These are phyloP conservation scores for Silurus asotus DNA, from an alignment of 2,113 vertebrate genomes.

Conservation along the genomic window DNA sequence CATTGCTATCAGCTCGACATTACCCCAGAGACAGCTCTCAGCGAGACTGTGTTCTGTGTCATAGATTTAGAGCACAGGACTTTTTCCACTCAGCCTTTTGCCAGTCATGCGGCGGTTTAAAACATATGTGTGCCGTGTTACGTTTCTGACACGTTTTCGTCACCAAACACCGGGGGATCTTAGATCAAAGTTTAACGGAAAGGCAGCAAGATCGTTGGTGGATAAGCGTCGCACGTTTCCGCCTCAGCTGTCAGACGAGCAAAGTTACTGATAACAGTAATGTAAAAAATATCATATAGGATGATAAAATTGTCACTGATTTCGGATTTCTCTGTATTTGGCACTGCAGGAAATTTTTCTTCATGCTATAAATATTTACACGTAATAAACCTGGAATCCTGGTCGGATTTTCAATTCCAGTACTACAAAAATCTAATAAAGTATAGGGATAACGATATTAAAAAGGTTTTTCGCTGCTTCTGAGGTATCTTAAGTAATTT, in stretches of 20 bases:
- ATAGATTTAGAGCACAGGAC: slow-evolving; percentile 18
- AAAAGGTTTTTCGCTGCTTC: neutral
- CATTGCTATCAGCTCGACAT: slow-evolving; percentile 11
- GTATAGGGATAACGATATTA: too few relatives aligned
- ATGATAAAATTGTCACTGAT: neutral
- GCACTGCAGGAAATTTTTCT: neutral
- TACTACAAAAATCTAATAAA: neutral
- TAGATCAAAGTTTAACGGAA: neutral
- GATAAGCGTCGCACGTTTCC: neutral
- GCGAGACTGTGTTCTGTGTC: slow-evolving; percentile 3
- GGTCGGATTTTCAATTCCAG: neutral
- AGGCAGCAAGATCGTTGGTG: neutral
- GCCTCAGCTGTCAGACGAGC: neutral
- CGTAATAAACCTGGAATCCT: neutral
- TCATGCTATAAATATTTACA: neutral
- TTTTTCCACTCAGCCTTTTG: slow-evolving; percentile 9
- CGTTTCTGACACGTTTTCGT: neutral
- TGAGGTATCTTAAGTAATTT: neutral
- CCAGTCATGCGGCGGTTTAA: slow-evolving; percentile 2
- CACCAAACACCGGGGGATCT: neutral
- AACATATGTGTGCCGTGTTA: slow-evolving; percentile 15
- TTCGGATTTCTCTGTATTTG: neutral
- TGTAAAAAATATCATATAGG: neutral
- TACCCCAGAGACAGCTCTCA: slow-evolving; percentile 18
- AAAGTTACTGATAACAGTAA: slow-evolving; percentile 6